Evolutionary conservation across 2,888 invertebrate species (phyloP).

Genomic region (Patella ulyssiponensis): DNA sequence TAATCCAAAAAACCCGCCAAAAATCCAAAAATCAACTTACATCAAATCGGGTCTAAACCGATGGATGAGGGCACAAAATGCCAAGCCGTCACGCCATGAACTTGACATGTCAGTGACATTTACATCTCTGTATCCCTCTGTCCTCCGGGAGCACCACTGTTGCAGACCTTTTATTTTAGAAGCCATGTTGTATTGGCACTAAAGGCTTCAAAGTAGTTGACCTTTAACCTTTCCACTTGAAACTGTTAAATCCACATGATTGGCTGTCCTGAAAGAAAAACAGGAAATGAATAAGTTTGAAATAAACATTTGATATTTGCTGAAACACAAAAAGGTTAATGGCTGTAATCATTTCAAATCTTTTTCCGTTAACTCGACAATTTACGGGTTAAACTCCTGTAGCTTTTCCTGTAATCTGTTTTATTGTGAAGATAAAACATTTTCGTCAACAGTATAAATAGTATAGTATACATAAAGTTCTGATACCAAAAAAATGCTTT

Average conservation of each 20-base stretch:
- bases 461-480: no score
- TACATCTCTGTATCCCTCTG: constrained; percentile 91
- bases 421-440: no score
- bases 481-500: no score
- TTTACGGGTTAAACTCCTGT: background rate
- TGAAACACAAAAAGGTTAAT: background rate
- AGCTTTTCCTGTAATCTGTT: no score
- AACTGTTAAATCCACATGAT: constrained; percentile 4
- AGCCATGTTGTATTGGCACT: constrained; percentile 43
- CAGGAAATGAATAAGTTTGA: constrained; percentile 3
- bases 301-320: constrained; percentile 1
- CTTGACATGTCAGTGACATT: constrained; percentile 95
- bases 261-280: constrained; percentile 4
- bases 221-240: background rate
- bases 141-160: constrained; percentile 91
- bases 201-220: background rate
- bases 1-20: background rate
- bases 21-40: constrained; percentile 77
- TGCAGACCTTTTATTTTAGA: constrained; percentile 87
- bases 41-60: constrained; percentile 95
- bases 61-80: constrained; percentile 96
- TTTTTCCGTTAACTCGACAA: background rate
- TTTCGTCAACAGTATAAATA: no score
- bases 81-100: constrained; percentile 94
- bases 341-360: constrained; percentile 1